Evolutionary conservation across 2,888 invertebrate genomes (phyloP).

Genomic region (Scaptomyza parva): DNA sequence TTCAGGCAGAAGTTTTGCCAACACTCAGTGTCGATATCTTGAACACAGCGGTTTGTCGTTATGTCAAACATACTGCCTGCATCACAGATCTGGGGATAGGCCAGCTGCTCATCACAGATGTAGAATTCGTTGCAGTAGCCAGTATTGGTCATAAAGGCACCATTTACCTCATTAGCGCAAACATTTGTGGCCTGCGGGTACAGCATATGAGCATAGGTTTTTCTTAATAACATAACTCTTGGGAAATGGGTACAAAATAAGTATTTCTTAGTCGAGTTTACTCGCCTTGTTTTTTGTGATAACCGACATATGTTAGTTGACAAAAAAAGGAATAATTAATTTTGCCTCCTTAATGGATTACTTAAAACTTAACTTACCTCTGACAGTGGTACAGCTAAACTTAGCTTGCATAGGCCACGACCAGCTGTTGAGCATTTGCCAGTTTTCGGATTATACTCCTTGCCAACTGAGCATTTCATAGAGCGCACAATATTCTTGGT

Average conservation of each 20-base stretch:
- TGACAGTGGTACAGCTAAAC: conserved; percentile 56
- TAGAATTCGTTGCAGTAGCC: conserved; percentile 67
- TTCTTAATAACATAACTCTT: too few species aligned
- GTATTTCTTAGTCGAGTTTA: too few species aligned
- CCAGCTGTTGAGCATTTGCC: conserved; percentile 69
- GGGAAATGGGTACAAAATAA: too few species aligned
- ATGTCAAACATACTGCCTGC: conserved; percentile 67
- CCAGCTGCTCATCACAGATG: conserved; percentile 68
- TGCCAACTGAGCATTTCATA: conserved; percentile 70
- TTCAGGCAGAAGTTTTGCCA: conserved; percentile 74
- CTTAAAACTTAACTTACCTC: conserved; percentile 34
- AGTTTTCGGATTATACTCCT: conserved; percentile 70
- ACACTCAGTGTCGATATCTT: conserved; percentile 62
- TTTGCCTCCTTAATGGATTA: neutral
- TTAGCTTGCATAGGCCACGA: conserved; percentile 68
- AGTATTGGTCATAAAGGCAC: conserved; percentile 61
- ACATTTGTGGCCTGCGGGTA: conserved; percentile 46
- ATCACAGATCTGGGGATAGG: conserved; percentile 71
- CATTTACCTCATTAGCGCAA: conserved; percentile 61
- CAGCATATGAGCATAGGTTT: neutral
- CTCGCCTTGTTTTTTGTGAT: neutral
- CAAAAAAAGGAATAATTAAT: neutral
- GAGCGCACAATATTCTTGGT: conserved; percentile 64
- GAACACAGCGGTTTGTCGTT: conserved; percentile 46
- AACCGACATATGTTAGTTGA: neutral